These are phyloP conservation scores for Actinemys pallida DNA, from an alignment of 2,113 vertebrate species.

Conservation along the genomic window DNA sequence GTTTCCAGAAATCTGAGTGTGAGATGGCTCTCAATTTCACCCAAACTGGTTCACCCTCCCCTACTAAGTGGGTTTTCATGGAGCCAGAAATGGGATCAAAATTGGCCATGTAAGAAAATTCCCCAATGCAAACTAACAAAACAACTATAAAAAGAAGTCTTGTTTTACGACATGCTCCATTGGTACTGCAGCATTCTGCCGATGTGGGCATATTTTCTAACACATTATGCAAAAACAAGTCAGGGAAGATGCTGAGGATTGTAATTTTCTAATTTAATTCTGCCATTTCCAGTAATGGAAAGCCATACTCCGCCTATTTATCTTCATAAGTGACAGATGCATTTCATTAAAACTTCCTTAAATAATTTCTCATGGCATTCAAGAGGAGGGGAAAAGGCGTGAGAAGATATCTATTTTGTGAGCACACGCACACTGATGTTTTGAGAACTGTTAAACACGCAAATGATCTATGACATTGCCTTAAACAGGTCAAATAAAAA, in stretches of 20 bases:
- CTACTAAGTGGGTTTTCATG: constrained; percentile 1
- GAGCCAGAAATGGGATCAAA: constrained; percentile 25
- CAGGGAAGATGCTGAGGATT: constrained; percentile 83
- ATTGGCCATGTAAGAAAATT: constrained; percentile 52
- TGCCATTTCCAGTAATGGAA: constrained; percentile 87
- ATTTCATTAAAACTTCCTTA: constrained; percentile 86
- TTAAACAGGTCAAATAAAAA: constrained; percentile 75
- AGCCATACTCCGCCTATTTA: constrained; percentile 80
- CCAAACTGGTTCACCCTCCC: neutral
- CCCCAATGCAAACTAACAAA: constrained; percentile 59
- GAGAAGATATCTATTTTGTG: constrained; percentile 74
- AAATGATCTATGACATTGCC: constrained; percentile 69
- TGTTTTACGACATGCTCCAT: constrained; percentile 71
- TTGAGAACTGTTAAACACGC: constrained; percentile 74
- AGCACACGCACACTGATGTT: constrained; percentile 58
- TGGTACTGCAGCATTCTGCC: constrained; percentile 77
- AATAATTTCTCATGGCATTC: constrained; percentile 83
- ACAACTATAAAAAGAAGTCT: constrained; percentile 66
- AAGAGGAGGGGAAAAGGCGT: constrained; percentile 64
- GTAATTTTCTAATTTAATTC: constrained; percentile 88
- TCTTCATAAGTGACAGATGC: constrained; percentile 86
- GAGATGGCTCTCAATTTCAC: neutral
- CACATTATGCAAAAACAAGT: constrained; percentile 85
- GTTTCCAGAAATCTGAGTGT: neutral
- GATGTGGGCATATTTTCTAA: constrained; percentile 83